phyloP scores from a whole-genome alignment of 2,888 invertebrate genomes.

The Dolichomitus sp. region DNA sequence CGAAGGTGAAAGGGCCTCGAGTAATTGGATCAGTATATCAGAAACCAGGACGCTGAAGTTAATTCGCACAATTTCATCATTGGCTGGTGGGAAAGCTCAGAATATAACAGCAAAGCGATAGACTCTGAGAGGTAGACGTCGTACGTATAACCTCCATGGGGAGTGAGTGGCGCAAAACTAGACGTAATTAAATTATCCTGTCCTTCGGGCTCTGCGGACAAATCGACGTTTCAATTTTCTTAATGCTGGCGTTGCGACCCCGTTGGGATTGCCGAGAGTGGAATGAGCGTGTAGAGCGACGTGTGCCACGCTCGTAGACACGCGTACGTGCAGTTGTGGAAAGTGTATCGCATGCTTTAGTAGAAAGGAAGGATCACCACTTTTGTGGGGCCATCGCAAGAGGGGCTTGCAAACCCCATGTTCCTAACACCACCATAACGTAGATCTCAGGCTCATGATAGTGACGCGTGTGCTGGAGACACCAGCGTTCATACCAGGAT shows the following conservation, averaged over 20 bases:
- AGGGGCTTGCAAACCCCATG: slow-evolving; percentile 18
- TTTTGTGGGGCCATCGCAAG: slow-evolving; percentile 35
- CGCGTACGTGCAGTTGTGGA: slow-evolving; percentile 61
- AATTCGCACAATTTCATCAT: slow-evolving; percentile 31
- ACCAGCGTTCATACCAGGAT: background rate
- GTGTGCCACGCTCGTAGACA: slow-evolving; percentile 39
- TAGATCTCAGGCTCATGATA: slow-evolving; percentile 45
- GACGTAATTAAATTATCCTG: slow-evolving; percentile 83
- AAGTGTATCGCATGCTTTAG: slow-evolving; percentile 5
- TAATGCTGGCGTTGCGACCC: slow-evolving; percentile 80
- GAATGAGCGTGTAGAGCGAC: slow-evolving; percentile 38
- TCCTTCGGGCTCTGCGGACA: slow-evolving; percentile 74
- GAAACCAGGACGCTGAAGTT: background rate
- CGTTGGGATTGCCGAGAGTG: slow-evolving; percentile 72
- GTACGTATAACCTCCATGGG: slow-evolving; percentile 1
- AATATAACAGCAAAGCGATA: slow-evolving; percentile 2
- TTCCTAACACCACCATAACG: slow-evolving; percentile 31
- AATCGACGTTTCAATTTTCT: slow-evolving; percentile 86
- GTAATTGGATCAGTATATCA: background rate
- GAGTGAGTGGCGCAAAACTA: slow-evolving; percentile 27
- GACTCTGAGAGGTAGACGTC: slow-evolving; percentile 19
- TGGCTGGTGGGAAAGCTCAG: slow-evolving; percentile 1
- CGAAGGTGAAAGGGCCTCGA: background rate
- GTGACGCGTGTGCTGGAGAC: slow-evolving; percentile 32
- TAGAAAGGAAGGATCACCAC: slow-evolving; percentile 29